Evolutionary conservation across 2,113 vertebrate genomes (phyloP).

Genomic region (Tinamus guttatus): DNA sequence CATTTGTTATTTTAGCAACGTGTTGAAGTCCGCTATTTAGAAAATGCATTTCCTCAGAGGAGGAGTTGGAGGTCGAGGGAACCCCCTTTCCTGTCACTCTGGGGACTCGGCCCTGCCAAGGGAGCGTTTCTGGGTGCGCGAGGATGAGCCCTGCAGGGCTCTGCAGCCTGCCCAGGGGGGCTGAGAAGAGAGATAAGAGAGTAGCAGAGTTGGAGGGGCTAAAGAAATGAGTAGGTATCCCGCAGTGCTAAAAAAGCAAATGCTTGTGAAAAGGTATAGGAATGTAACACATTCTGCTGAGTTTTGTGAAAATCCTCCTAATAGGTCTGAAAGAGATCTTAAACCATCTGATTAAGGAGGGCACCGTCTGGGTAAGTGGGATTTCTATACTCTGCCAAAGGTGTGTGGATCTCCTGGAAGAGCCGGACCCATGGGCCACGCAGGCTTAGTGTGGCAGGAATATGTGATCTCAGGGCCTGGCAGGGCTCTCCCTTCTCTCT

Average conservation of each 20-base stretch:
- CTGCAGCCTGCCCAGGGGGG: background rate
- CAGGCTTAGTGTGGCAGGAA: background rate
- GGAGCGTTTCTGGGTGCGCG: fast-evolving
- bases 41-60: background rate
- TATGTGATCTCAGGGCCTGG: fast-evolving
- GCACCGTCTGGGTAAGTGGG: background rate
- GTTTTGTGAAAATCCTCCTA: background rate
- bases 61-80: background rate
- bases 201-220: fast-evolving
- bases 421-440: background rate
- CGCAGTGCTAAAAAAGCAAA: background rate
- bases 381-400: background rate
- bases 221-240: background rate
- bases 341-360: background rate
- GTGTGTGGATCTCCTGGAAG: background rate
- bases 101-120: background rate
- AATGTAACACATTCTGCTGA: background rate
- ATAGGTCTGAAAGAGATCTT: background rate
- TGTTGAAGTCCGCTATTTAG: background rate
- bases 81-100: fast-evolving
- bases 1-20: background rate
- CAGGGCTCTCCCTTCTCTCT: background rate
- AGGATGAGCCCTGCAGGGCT: background rate
- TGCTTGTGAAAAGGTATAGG: background rate
- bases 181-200: background rate